A percentile compares a stretch with the other conserved stretches of the same genome.
These are phyloP conservation scores for Bradypus variegatus DNA, from an alignment of 2,797 vertebrate species.

Conservation along the genomic window DNA sequence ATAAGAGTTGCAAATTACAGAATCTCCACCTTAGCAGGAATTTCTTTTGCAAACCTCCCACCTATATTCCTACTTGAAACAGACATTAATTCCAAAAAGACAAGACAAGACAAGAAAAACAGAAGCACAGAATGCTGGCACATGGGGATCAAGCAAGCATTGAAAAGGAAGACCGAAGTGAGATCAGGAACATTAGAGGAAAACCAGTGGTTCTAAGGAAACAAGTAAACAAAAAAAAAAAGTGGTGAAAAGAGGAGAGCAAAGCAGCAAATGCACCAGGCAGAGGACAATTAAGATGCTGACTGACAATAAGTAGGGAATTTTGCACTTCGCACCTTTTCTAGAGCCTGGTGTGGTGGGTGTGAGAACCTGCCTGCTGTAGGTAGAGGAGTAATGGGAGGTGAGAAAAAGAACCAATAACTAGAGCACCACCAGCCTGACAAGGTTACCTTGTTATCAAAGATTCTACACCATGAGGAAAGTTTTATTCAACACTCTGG, in stretches of 20 bases:
- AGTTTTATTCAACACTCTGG: constrained; percentile 47
- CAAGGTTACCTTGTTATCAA: neutral
- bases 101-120: neutral
- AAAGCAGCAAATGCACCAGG: neutral
- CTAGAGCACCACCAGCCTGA: neutral
- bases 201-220: neutral
- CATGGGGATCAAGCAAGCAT: neutral
- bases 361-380: neutral
- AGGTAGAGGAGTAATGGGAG: neutral
- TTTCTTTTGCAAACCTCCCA: constrained; percentile 56
- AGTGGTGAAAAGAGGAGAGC: neutral
- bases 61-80: constrained; percentile 61
- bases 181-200: neutral
- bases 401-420: neutral
- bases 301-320: neutral
- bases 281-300: neutral
- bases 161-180: neutral
- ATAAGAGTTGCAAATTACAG: constrained; percentile 60
- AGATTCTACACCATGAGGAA: constrained; percentile 2
- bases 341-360: neutral
- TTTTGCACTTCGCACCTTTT: neutral
- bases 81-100: constrained; percentile 50
- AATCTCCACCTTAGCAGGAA: constrained; percentile 57
- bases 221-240: neutral
- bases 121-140: neutral